These are phyloP conservation scores for Leucophenga montana DNA, from an alignment of 2,888 invertebrate genomes.

Conservation along the genomic window DNA sequence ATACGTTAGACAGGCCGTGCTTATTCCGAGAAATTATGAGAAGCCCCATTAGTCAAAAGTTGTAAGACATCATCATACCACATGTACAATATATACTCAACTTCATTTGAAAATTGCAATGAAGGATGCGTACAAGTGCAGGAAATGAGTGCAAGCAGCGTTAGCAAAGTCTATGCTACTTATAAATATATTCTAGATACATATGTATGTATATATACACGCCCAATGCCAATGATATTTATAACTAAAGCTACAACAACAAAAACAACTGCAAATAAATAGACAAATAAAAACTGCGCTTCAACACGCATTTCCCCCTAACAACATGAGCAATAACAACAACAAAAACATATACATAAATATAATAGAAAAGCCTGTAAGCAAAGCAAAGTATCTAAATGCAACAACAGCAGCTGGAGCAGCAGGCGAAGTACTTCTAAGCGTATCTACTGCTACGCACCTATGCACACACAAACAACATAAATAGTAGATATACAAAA, in stretches of 20 bases:
- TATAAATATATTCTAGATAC: too few relatives aligned
- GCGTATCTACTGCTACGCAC: constrained; percentile 14
- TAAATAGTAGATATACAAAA: constrained; percentile 1
- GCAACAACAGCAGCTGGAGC: constrained; percentile 1
- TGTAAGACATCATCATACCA: neutral
- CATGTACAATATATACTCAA: constrained; percentile 30
- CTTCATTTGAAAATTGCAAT: constrained; percentile 32
- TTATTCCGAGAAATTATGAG: too few relatives aligned
- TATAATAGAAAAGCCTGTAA: too few relatives aligned
- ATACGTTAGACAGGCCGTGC: too few relatives aligned
- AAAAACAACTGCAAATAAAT: constrained; percentile 31
- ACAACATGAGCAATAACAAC: constrained; percentile 31
- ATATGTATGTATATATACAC: neutral
- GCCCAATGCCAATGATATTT: constrained; percentile 41
- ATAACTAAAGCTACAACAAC: constrained; percentile 38
- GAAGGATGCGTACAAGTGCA: constrained; percentile 25
- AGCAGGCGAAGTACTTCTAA: constrained; percentile 5
- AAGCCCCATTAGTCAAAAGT: too few relatives aligned
- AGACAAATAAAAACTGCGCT: constrained; percentile 59
- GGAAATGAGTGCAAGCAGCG: constrained; percentile 31
- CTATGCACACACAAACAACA: constrained; percentile 22
- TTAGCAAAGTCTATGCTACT: constrained; percentile 12
- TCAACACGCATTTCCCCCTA: constrained; percentile 60
- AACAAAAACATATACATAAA: constrained; percentile 9
- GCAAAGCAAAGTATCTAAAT: constrained; percentile 1